These are phyloP conservation scores for Timema podura DNA, from an alignment of 2,888 invertebrate genomes.

Conservation along the genomic window DNA sequence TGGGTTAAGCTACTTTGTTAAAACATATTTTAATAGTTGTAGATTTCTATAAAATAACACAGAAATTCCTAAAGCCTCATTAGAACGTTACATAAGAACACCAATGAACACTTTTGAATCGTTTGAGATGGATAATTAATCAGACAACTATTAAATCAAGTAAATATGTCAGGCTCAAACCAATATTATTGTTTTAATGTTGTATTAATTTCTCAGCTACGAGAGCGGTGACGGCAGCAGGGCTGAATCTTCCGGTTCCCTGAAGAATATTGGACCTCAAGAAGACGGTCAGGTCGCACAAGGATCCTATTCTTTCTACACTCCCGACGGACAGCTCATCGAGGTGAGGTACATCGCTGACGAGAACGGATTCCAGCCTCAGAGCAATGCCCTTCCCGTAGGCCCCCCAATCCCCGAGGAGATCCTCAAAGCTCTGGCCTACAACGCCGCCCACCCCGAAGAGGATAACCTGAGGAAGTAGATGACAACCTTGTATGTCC, in stretches of 20 bases:
- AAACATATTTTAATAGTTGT: too few species aligned
- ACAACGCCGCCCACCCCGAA: conserved; percentile 14
- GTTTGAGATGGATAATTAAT: too few species aligned
- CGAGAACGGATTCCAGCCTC: conserved; percentile 14
- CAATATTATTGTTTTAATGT: too few species aligned
- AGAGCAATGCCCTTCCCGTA: conserved; percentile 5
- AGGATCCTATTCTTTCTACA: conserved; percentile 14
- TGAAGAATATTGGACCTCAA: conserved; percentile 2
- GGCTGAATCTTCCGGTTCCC: neutral
- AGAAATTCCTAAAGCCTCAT: too few species aligned
- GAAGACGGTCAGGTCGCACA: neutral
- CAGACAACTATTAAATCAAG: too few species aligned
- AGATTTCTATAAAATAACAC: too few species aligned
- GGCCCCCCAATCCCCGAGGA: conserved; percentile 6
- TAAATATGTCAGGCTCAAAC: too few species aligned
- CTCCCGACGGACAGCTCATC: neutral
- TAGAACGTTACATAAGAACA: too few species aligned
- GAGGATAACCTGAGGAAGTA: conserved; percentile 14
- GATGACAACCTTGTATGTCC: neutral
- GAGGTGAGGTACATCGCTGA: neutral
- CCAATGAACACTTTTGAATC: too few species aligned
- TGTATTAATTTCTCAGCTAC: neutral
- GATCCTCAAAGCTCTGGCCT: conserved; percentile 11
- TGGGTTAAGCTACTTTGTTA: too few species aligned
- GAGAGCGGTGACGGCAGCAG: conserved; percentile 8